Evolutionary conservation across 2,113 vertebrate genomes (phyloP), one percentile per base, ranked within the genome.

Genomic region (Tautogolabrus adspersus): DNA sequence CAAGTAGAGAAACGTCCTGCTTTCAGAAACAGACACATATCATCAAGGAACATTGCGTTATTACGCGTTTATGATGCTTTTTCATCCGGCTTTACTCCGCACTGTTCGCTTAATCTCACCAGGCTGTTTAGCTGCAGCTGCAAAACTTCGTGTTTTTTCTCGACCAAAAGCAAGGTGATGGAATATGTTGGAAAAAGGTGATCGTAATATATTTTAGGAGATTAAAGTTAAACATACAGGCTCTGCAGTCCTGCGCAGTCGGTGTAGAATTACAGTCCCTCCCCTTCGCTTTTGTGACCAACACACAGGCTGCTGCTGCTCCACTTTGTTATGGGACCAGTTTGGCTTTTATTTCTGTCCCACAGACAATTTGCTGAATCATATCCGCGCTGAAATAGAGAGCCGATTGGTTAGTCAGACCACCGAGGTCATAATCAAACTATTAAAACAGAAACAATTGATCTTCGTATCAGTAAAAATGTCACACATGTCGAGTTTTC

Each of bases 191-290:
- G 13, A 37, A 70, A 23, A 42, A 22, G 10, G 18, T 6, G 15
- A 49, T 18, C 3, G 22, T 15, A 4, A 40, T 18, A 13, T 59
- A 46, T 63, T 59, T 13, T 0, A 15, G 49, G 60, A 58, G 61
- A 67, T 80, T 7, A 34, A 51, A 54, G 64, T 85, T 77, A 10
- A 60, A 6, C 26, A 61, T 58, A 18, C 71, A 5, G 69, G 37
- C 58, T 62, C 18, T 52, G 58, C 40, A 47, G 57, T 80, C 69
- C 77, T 66, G 67, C 79, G 88, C 80, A 52, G 81, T 16, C 12
- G 79, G 93, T 89, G 87, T 93, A 61, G 77, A 62, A 57, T 93
- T 93, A 89, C 93, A 83, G 44, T 77, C 88, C 68, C 85, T 88
- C 66, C 71, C 82, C 75, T 66, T 77, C 77, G 38, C 76, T 72